Base-by-base conservation (phyloP, 2,888 invertebrate species). In the Sarcophaga carnaria region DNA sequence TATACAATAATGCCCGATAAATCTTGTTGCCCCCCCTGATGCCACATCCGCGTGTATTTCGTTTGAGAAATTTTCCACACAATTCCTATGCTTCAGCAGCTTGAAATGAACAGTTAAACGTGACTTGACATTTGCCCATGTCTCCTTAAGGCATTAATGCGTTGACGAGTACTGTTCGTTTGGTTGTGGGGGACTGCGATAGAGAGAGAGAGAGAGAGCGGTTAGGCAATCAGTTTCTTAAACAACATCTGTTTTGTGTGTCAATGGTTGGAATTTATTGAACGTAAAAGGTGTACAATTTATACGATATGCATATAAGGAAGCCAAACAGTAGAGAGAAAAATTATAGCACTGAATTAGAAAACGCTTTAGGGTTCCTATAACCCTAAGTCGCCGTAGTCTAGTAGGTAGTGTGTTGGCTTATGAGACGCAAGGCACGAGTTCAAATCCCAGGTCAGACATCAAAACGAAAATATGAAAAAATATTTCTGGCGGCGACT, bases 111-210 rank as follows among this genome's bases (percentile, higher is more conserved):
- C 37, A 20, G 54, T 72, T 47, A 79, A 79, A 83, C 79, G 83
- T 83, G 79, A 83, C 83, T 79, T 64, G 25, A 79, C 49, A 63
- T 79, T 79, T 83, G 69, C 10, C 69, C 83, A 83, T 63, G 83
- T 83, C 74, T 79, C 54, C 83, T 83, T 59, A 63, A 75, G 79
- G 74, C 22, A 37, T 37, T 37, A 37, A 37, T 0, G 37, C 37
- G 8, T 37, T 37, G 37, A 77, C 47, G 12, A 78, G 20, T 49
- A 37, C 37, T 37, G 10, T 37, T 37, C 37, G 37, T 0, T 37
- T 8, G 37, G 37, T 37, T 37, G 6, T 37, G 37, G 37, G 37
- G 37, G 37, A 37, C 37, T 37, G 10, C 37, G 37, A 37, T 2
- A 37, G 37, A 37, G 37, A 37, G 37, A 37, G 37, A 37, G 37